phyloP scores from a whole-genome alignment of 1,140 invertebrate genomes.

The Sweltsa coloradensis region DNA sequence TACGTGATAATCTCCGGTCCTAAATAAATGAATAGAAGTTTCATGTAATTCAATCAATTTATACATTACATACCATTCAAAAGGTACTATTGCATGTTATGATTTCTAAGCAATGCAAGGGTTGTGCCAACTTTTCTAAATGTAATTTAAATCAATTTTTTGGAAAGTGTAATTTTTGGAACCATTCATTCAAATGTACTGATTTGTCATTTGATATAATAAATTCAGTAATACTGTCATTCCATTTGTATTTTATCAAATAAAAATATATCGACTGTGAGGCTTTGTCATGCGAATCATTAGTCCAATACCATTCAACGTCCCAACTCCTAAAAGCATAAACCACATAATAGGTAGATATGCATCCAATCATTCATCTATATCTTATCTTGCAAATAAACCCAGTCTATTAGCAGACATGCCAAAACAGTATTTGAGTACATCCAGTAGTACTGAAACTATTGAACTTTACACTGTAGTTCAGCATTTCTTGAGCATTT shows the following conservation, averaged over 20 bases:
- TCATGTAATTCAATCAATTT: conserved; percentile 3
- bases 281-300: not conserved
- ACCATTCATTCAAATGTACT: not conserved
- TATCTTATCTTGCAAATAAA: no score
- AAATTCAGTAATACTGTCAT: conserved; percentile 4
- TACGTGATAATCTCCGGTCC: no score
- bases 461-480: no score
- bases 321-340: no score
- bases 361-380: no score
- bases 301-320: no score
- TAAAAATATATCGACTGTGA: not conserved
- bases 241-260: conserved; percentile 12
- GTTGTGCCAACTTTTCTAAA: not conserved
- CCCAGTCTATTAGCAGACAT: no score
- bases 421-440: no score
- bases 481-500: no score
- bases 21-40: conserved; percentile 4
- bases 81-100: conserved; percentile 1
- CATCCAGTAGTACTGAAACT: no score
- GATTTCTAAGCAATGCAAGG: no score
- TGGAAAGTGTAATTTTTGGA: not conserved
- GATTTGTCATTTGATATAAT: conserved; percentile 4
- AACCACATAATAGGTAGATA: no score
- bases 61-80: not conserved
- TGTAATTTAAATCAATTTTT: not conserved